Conservation (phyloP, 2,797 vertebrate genomes). For the Mastacembelus armatus region DNA sequence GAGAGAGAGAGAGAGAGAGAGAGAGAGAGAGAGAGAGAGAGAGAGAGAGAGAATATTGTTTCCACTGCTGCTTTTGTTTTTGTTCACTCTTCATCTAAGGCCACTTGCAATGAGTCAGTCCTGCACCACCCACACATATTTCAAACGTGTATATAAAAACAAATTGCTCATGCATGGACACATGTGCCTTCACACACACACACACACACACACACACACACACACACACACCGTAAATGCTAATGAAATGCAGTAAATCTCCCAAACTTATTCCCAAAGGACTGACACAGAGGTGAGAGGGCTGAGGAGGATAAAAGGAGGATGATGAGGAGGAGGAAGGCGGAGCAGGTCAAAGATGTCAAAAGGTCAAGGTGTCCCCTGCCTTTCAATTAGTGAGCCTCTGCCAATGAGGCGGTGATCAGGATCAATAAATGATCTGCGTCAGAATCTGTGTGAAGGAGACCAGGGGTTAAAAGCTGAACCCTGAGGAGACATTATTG, state of each 20-base stretch:
- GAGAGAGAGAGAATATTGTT: conserved; percentile 57
- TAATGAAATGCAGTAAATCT: conserved; percentile 65
- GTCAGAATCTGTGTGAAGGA: conserved; percentile 41
- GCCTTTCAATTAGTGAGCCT: conserved; percentile 69
- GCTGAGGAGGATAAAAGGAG: conserved; percentile 39
- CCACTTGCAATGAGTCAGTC: conserved; percentile 59
- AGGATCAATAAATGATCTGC: conserved; percentile 66
- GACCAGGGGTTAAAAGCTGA: conserved; percentile 33
- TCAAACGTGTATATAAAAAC: conserved; percentile 41
- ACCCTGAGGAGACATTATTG: conserved; percentile 25
- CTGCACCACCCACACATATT: conserved; percentile 62
- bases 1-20: conserved; percentile 44
- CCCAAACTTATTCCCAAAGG: conserved; percentile 33
- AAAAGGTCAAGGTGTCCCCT: conserved; percentile 78
- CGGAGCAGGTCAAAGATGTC: conserved; percentile 57
- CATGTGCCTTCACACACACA: conserved; percentile 4
- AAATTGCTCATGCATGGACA: conserved; percentile 2
- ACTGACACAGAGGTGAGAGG: conserved; percentile 55
- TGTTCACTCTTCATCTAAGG: conserved; percentile 58
- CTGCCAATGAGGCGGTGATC: conserved; percentile 34
- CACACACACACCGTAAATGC: conserved; percentile 25
- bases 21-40: no score
- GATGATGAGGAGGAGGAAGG: conserved; percentile 40
- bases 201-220: not conserved
- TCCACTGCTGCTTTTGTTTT: conserved; percentile 57